Evolutionary conservation across 2,888 invertebrate species (phyloP).

Genomic region (Alcis repandata): DNA sequence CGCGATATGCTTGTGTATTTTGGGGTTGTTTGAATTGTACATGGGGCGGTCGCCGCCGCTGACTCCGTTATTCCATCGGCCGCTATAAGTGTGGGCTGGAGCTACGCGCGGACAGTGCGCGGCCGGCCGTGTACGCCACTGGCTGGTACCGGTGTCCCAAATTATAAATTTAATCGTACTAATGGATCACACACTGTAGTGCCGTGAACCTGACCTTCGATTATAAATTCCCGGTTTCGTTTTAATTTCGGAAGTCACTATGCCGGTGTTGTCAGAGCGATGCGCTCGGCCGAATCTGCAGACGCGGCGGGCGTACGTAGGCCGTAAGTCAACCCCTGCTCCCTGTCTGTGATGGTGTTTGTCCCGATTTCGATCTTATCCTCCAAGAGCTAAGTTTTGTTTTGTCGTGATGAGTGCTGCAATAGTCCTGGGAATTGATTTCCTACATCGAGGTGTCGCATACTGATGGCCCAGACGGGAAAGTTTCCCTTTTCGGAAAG

Average conservation of each 20-base stretch:
- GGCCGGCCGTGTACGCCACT: conserved; percentile 79
- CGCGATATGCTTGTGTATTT: conserved; percentile 59
- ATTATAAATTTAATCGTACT: conserved; percentile 55
- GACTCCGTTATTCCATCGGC: conserved; percentile 64
- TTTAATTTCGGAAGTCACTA: conserved; percentile 56
- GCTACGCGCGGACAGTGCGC: conserved; percentile 78
- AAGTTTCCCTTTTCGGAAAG: conserved; percentile 62
- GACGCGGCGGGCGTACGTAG: conserved; percentile 68
- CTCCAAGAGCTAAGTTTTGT: conserved; percentile 47
- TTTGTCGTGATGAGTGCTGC: conserved; percentile 40
- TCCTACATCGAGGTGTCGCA: conserved; percentile 56
- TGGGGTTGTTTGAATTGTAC: conserved; percentile 75
- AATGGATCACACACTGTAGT: conserved; percentile 72
- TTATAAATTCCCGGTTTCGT: conserved; percentile 47
- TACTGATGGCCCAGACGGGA: conserved; percentile 61
- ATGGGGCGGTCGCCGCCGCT: conserved; percentile 70
- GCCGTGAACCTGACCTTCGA: conserved; percentile 72
- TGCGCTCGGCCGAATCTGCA: conserved; percentile 71
- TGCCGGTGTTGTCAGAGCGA: conserved; percentile 78
- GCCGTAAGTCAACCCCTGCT: conserved; percentile 74
- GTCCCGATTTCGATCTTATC: conserved; percentile 57
- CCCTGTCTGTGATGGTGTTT: conserved; percentile 54
- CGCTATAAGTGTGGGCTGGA: conserved; percentile 76
- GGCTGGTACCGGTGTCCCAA: conserved; percentile 72
- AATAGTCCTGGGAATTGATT: conserved; percentile 55